Conservation (phyloP, 2,113 vertebrate genomes). For the Leucopsar rothschildi region DNA sequence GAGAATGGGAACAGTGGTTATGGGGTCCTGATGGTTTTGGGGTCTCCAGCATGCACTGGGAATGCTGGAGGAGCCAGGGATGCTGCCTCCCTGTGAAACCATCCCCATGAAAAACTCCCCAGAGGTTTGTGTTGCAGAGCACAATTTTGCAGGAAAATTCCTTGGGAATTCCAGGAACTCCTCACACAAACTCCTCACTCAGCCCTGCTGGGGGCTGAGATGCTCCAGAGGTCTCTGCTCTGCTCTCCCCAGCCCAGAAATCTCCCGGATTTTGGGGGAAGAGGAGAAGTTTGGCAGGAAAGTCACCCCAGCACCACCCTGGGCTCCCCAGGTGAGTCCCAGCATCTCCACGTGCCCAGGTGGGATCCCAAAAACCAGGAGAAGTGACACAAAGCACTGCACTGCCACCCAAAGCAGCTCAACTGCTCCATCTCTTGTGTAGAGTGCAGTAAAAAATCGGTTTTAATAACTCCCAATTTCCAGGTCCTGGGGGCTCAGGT, state of each 20-base stretch:
- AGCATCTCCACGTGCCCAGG: accelerated
- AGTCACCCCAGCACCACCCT: neutral
- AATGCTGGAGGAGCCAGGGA: neutral
- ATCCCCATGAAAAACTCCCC: accelerated
- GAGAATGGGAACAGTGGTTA: neutral
- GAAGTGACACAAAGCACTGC: neutral
- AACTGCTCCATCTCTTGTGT: neutral
- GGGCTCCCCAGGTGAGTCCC: neutral
- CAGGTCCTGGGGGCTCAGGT: neutral
- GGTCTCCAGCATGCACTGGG: accelerated
- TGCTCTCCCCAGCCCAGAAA: neutral
- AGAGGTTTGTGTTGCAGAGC: neutral
- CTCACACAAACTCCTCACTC: accelerated
- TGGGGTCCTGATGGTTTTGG: neutral
- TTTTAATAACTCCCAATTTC: neutral
- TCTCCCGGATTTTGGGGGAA: neutral
- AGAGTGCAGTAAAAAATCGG: neutral
- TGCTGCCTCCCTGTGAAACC: neutral
- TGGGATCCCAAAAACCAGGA: neutral
- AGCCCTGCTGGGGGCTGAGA: neutral
- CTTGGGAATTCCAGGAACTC: neutral
- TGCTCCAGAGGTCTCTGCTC: neutral
- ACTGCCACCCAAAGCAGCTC: neutral
- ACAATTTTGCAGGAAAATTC: neutral
- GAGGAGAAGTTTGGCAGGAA: neutral